These are phyloP conservation scores for honey bee (Apis mellifera) DNA, from an alignment of 1,140 invertebrate genomes.

Conservation along the genomic window DNA sequence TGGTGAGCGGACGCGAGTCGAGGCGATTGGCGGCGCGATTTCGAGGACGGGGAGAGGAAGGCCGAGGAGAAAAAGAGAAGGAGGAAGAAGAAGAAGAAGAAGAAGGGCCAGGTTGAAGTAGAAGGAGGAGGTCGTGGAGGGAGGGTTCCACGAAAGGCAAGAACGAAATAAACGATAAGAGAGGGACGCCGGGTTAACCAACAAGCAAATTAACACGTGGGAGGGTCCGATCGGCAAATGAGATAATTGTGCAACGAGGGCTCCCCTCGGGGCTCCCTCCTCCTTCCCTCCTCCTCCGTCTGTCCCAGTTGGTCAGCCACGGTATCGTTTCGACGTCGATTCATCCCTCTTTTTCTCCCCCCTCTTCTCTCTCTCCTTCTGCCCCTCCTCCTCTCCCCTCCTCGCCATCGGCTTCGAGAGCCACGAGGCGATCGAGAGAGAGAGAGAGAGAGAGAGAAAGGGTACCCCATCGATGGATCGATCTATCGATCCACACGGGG, in stretches of 20 bases:
- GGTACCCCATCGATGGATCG: constrained; percentile 47
- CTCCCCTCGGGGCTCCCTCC: constrained; percentile 44
- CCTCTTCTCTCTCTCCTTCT: neutral
- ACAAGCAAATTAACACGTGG: constrained; percentile 81
- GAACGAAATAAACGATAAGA: constrained; percentile 68
- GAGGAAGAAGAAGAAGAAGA: constrained; percentile 29
- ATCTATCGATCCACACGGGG: constrained; percentile 44
- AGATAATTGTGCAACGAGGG: constrained; percentile 75
- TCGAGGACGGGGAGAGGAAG: constrained; percentile 40
- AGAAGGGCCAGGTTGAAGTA: constrained; percentile 34
- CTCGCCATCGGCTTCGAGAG: constrained; percentile 40
- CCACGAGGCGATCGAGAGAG: constrained; percentile 65
- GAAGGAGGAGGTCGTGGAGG: constrained; percentile 22
- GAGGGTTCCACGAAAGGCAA: constrained; percentile 65
- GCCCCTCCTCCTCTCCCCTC: neutral
- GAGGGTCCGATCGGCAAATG: constrained; percentile 66
- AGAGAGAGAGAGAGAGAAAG: constrained; percentile 64
- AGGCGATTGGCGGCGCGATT: constrained; percentile 45
- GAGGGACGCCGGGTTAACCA: constrained; percentile 74
- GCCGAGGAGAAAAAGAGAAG: constrained; percentile 36
- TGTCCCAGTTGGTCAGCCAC: neutral
- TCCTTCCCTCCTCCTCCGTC: constrained; percentile 4
- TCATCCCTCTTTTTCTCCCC: constrained; percentile 36
- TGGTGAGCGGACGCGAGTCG: constrained; percentile 30
- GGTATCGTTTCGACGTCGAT: constrained; percentile 38